Base-by-base conservation (phyloP, 2,797 vertebrate species). In the Danio aesculapii region DNA sequence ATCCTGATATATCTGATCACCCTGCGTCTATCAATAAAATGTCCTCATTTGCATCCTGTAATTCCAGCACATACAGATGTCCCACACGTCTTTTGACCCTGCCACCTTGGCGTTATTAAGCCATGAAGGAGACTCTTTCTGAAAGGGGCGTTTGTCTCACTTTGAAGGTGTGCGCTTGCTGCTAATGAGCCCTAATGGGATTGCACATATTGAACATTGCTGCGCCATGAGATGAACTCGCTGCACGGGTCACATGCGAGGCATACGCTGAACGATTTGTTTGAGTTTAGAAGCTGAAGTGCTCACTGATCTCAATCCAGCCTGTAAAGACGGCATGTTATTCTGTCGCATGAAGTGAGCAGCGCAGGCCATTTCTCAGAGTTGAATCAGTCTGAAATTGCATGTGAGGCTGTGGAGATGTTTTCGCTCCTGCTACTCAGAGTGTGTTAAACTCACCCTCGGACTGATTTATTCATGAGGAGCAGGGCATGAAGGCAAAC, bases 401-500 rank as follows among this genome's bases (percentile, higher is more conserved):
- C 61, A 66, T 17, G 61, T 16, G 17, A 30, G 77, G 43, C 43
- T 17, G 43, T 21, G 2, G 64, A 78, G 76, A 59, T 1, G 10
- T 13, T 55, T 16, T 59, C 7, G 47, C 50, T 58, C n/a, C 21
- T 44, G 75, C 13, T 30, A 46, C 81, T 70, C 50, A 47, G 68
- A 63, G 41, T 21, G 41, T 75, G 73, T 69, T 47, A 75, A 64
- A 79, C 68, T 72, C 74, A 59, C 41, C 49, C 57, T 49, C 14
- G 12, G 10, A 6, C 11, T 87, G 19, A 84, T 83, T 84, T 86
- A 86, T 87, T 88, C 83, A 87, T 86, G 72, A 74, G 46, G 61
- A 83, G 63, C 73, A 67, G 76, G 46, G 58, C 17, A 47, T 63
- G 59, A 79, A 63, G 58, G 68, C 75, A 75, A 81, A 75, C 50